phyloP scores from a whole-genome alignment of 2,113 vertebrate species.

The Cinclus mexicanus region DNA sequence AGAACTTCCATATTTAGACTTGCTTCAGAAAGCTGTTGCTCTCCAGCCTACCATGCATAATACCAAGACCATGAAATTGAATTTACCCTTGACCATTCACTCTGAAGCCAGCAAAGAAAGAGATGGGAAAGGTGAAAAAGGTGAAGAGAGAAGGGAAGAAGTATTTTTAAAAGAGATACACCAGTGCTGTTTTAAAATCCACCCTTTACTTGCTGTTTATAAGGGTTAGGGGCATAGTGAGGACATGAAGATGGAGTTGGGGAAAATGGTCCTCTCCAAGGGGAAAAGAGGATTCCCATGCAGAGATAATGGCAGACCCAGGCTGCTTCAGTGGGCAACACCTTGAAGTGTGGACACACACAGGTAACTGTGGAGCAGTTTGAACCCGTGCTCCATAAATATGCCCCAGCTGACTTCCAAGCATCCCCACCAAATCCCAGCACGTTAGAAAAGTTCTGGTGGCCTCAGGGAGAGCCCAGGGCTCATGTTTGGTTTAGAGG shows the following conservation, averaged over 20 bases:
- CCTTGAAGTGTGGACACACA: neutral
- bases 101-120: neutral
- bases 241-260: neutral
- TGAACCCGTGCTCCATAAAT: neutral
- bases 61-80: neutral
- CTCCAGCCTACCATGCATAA: constrained; percentile 27
- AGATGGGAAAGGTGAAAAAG: neutral
- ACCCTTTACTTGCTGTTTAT: neutral
- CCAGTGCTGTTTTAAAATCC: neutral
- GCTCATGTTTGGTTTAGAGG: neutral
- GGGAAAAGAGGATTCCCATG: neutral
- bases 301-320: neutral
- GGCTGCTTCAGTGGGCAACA: neutral
- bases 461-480: neutral
- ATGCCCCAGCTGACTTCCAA: neutral
- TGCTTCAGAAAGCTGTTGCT: constrained; percentile 26
- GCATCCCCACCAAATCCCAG: neutral
- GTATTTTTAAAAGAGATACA: neutral
- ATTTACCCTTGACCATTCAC: neutral
- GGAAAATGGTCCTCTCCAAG: neutral
- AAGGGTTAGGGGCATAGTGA: neutral
- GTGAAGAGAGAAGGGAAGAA: neutral
- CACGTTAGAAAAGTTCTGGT: neutral
- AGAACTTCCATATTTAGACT: constrained; percentile 1
- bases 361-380: neutral